These are phyloP conservation scores for Passerculus sandwichensis DNA, from an alignment of 2,797 vertebrate genomes.

Conservation along the genomic window DNA sequence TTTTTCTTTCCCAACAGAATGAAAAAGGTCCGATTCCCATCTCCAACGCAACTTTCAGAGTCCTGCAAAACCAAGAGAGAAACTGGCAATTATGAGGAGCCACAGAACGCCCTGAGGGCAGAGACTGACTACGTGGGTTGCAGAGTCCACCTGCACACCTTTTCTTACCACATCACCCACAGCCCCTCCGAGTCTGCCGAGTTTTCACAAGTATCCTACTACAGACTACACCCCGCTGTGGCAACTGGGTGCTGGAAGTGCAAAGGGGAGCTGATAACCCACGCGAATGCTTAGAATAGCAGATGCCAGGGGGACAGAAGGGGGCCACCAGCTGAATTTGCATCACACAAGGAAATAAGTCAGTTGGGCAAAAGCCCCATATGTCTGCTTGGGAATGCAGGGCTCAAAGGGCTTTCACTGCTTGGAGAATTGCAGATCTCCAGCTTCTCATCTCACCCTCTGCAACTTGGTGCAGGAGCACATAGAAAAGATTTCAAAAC, in stretches of 20 bases:
- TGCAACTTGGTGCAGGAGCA: neutral
- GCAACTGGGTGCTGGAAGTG: neutral
- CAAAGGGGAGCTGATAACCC: constrained; percentile 19
- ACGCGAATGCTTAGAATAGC: neutral
- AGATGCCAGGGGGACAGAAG: constrained; percentile 17
- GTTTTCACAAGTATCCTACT: neutral
- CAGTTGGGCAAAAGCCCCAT: constrained; percentile 16
- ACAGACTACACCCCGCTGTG: neutral
- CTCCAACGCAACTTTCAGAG: neutral
- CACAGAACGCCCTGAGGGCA: neutral
- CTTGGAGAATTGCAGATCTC: neutral
- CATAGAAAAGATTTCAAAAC: neutral
- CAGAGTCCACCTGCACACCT: constrained; percentile 2
- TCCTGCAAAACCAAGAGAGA: constrained; percentile 2
- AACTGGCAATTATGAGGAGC: neutral
- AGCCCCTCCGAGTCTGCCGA: neutral
- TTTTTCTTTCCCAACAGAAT: neutral
- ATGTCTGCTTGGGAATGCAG: neutral
- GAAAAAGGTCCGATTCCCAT: neutral
- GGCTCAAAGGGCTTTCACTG: constrained; percentile 30
- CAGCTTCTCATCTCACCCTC: neutral
- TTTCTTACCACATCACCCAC: neutral
- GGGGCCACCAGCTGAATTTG: constrained; percentile 22
- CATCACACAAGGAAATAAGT: neutral
- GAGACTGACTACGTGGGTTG: neutral